phyloP scores from a whole-genome alignment of 2,113 vertebrate species.

The Albula glossodonta region DNA sequence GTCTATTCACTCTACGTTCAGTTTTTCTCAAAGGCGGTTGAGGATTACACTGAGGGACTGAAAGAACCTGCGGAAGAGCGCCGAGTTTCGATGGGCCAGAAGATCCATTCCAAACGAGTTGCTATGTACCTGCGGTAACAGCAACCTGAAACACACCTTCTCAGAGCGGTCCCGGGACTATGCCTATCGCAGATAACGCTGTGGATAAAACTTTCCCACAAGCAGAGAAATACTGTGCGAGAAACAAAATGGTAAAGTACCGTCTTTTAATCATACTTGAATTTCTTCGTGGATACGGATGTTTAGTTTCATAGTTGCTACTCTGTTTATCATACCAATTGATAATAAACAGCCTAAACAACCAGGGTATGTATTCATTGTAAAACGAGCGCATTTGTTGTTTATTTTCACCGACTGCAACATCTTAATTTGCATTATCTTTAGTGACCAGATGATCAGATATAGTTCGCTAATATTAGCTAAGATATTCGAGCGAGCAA shows the following conservation, averaged over 20 bases:
- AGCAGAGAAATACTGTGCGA: slow-evolving; percentile 37
- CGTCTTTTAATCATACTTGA: neutral
- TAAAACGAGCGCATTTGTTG: neutral
- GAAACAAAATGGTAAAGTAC: slow-evolving; percentile 60
- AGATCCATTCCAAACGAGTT: neutral
- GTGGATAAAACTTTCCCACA: slow-evolving; percentile 58
- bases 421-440: neutral
- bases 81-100: neutral
- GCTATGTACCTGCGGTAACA: neutral
- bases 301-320: neutral
- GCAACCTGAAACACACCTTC: slow-evolving; percentile 11
- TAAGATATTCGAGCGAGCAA: neutral
- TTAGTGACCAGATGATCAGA: neutral
- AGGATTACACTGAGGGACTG: neutral
- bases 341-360: neutral
- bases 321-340: neutral
- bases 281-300: neutral
- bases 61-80: neutral
- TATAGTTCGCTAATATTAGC: neutral
- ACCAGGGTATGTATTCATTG: neutral
- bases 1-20: neutral
- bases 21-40: neutral
- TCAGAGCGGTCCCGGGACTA: slow-evolving; percentile 42
- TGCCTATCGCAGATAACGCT: slow-evolving; percentile 42
- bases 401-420: neutral